These are phyloP conservation scores for Aplodontia rufa DNA, from an alignment of 2,113 vertebrate genomes.

Conservation along the genomic window DNA sequence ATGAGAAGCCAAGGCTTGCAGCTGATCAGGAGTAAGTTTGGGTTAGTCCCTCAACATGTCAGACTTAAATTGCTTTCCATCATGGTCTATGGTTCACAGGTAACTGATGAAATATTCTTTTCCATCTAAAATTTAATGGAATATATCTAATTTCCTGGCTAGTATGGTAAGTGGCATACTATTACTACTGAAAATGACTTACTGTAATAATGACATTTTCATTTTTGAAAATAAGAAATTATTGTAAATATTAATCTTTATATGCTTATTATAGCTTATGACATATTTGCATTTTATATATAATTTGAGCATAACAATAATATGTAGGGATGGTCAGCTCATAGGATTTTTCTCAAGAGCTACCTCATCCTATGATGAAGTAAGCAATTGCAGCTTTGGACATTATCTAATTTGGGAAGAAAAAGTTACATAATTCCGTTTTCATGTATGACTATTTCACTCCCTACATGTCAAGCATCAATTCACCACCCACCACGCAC, in stretches of 20 bases:
- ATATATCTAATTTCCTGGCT: neutral
- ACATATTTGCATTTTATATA: neutral
- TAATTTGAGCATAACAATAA: neutral
- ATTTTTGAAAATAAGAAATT: slow-evolving; percentile 33
- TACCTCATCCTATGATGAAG: neutral
- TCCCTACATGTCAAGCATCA: neutral
- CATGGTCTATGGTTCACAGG: neutral
- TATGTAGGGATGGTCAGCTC: neutral
- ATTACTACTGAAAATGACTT: slow-evolving; percentile 12
- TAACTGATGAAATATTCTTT: neutral
- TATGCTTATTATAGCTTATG: neutral
- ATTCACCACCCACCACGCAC: neutral
- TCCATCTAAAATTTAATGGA: neutral
- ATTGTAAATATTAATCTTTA: neutral
- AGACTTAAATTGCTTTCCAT: neutral
- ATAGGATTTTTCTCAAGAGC: neutral
- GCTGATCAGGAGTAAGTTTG: neutral
- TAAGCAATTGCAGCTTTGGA: neutral
- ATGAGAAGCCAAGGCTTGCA: neutral
- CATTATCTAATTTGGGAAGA: neutral
- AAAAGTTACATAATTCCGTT: neutral
- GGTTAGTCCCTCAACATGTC: neutral
- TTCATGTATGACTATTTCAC: neutral
- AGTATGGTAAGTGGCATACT: neutral
- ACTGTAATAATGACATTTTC: neutral